A percentile compares a stretch with the other conserved stretches of the same genome.
phyloP scores from a whole-genome alignment of 2,113 vertebrate genomes.

The Tenebrosternarchus preto region DNA sequence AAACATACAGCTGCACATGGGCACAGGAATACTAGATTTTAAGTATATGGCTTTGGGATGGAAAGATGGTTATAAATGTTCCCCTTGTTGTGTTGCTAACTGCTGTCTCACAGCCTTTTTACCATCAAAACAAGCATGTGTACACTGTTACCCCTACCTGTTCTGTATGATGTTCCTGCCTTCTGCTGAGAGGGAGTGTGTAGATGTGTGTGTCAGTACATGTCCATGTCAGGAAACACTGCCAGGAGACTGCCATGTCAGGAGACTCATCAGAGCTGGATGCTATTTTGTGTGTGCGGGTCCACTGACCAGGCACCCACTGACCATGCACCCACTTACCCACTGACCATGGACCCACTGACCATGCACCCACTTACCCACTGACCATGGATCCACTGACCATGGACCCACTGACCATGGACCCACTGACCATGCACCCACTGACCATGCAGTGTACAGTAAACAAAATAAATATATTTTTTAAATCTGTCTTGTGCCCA shows the following conservation, averaged over 20 bases:
- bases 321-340: no score
- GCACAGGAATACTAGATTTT: neutral
- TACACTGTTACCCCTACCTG: neutral
- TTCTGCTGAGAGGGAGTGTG: neutral
- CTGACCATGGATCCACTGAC: no score
- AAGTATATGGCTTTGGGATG: neutral
- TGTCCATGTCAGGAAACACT: neutral
- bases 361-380: no score
- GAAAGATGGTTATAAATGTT: neutral
- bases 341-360: no score
- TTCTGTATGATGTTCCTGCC: constrained; percentile 18
- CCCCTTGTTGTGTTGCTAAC: neutral
- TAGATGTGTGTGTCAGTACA: constrained; percentile 11
- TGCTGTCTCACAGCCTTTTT: neutral
- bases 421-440: no score
- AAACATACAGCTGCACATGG: neutral
- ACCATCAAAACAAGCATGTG: neutral
- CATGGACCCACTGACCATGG: no score
- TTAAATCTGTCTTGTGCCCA: neutral
- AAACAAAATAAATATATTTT: no score
- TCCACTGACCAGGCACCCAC: no score
- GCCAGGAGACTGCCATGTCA: constrained; percentile 6
- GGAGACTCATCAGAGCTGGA: neutral
- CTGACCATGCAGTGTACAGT: no score
- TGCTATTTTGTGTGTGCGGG: no score